phyloP scores from a whole-genome alignment of 2,888 invertebrate species.

The Volucella bombylans region DNA sequence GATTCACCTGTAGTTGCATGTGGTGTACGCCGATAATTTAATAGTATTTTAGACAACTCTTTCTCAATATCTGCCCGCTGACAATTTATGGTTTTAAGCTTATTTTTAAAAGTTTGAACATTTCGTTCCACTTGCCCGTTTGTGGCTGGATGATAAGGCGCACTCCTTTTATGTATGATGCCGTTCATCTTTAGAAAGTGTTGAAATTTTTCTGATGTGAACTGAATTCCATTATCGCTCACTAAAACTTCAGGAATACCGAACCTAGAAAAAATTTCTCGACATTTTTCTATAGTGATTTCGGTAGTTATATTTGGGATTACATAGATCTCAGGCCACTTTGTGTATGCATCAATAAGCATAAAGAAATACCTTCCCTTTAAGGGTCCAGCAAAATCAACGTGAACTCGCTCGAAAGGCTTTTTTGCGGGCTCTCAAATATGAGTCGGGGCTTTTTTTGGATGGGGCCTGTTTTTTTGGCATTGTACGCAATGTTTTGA shows the following conservation, averaged over 20 bases:
- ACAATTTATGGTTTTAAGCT: background rate
- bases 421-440: no score
- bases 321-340: conserved; percentile 79
- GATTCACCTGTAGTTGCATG: no score
- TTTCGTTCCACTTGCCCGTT: conserved; percentile 30
- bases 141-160: conserved; percentile 39
- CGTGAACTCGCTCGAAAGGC: no score
- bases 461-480: conserved; percentile 38
- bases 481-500: conserved; percentile 38
- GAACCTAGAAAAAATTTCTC: background rate
- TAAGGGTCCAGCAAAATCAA: no score
- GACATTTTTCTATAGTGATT: conserved; percentile 33
- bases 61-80: no score
- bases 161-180: conserved; percentile 4
- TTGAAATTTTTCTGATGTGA: no score
- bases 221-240: no score
- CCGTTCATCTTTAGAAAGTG: no score
- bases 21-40: no score
- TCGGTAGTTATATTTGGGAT: conserved; percentile 51
- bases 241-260: no score
- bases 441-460: conserved; percentile 22
- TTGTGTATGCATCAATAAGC: conserved; percentile 79
- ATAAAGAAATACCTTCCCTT: conserved; percentile 75
- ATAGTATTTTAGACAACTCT: no score
- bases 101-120: conserved; percentile 38